Evolutionary conservation across 2,888 invertebrate species (phyloP).

Genomic region (Julus scanicus): DNA sequence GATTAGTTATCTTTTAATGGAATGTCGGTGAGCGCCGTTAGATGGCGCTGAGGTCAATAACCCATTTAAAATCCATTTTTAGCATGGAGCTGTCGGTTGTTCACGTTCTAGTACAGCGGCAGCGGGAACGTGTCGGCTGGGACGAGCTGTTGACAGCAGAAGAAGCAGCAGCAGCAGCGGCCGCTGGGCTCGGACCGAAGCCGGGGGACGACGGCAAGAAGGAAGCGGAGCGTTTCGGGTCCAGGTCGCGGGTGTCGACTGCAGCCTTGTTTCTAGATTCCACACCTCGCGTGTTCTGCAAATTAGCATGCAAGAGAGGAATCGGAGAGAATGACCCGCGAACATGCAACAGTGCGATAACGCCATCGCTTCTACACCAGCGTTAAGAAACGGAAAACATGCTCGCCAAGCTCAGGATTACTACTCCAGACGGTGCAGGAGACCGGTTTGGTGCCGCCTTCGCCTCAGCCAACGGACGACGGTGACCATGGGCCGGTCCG

Average conservation of each 20-base stretch:
- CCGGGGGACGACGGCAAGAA: neutral
- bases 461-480: neutral
- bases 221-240: neutral
- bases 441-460: neutral
- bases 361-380: neutral
- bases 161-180: neutral
- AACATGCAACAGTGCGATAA: slow-evolving; percentile 5
- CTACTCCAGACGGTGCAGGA: neutral
- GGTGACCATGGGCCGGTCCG: neutral
- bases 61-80: slow-evolving; percentile 42
- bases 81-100: slow-evolving; percentile 30
- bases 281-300: too few species aligned
- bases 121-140: slow-evolving; percentile 11
- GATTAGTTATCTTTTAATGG: slow-evolving; percentile 35
- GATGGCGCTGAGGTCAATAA: neutral
- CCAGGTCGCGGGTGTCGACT: neutral
- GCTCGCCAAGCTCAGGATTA: neutral
- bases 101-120: slow-evolving; percentile 5
- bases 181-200: slow-evolving; percentile 25
- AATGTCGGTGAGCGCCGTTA: slow-evolving; percentile 3
- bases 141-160: slow-evolving; percentile 36
- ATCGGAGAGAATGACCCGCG: slow-evolving; percentile 1
- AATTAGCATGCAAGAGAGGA: neutral
- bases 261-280: too few species aligned
- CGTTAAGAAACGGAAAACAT: neutral